Evolutionary conservation across 2,797 vertebrate genomes (phyloP).

Genomic region (Sternarchorhynchus goeldii): DNA sequence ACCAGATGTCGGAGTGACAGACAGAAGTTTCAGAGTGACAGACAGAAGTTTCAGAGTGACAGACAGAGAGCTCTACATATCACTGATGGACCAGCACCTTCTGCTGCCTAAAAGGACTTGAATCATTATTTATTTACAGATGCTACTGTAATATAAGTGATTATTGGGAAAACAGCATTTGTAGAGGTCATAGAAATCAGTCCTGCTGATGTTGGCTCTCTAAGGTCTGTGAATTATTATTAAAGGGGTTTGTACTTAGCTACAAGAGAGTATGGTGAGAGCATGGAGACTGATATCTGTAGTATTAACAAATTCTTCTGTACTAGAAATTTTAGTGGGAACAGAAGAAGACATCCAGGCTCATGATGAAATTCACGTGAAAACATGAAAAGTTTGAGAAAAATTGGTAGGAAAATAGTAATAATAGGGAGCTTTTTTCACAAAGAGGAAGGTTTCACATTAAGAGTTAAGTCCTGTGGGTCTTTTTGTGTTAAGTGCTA

Average conservation of each 20-base stretch:
- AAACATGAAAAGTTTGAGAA: background rate
- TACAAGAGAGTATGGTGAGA: background rate
- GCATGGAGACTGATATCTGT: background rate
- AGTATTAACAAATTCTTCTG: background rate
- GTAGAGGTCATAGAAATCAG: background rate
- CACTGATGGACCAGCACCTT: slow-evolving; percentile 25
- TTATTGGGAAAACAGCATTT: background rate
- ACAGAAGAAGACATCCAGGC: background rate
- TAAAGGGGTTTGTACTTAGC: background rate
- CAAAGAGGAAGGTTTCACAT: background rate
- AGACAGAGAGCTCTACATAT: slow-evolving; percentile 39
- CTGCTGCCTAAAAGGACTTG: background rate
- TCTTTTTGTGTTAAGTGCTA: slow-evolving; percentile 67
- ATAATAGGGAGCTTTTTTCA: too few species aligned
- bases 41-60: slow-evolving; percentile 1
- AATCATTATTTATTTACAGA: background rate
- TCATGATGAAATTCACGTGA: background rate
- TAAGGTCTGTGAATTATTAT: background rate
- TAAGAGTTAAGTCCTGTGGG: background rate
- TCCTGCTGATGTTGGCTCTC: background rate
- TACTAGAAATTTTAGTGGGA: background rate
- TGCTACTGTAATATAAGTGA: background rate
- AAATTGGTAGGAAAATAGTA: background rate
- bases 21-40: background rate
- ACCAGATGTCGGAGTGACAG: slow-evolving; percentile 68